Evolutionary conservation across 1,140 invertebrate species (phyloP).

Genomic region (Drosophila funebris): DNA sequence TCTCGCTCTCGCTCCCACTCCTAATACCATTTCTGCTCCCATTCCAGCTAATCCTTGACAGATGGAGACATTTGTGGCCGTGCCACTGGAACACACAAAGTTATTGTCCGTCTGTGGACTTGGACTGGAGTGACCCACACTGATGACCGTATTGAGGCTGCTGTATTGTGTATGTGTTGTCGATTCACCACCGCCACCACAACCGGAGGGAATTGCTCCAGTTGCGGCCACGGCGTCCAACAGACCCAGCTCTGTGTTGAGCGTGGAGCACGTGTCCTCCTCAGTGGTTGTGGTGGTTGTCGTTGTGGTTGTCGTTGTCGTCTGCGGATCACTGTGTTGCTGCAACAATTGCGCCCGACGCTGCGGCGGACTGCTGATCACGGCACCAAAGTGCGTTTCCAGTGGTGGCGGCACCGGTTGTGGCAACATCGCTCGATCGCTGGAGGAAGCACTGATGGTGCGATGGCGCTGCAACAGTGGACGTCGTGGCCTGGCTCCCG

Average conservation of each 20-base stretch:
- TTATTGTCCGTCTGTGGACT: slow-evolving; percentile 68
- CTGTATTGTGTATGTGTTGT: slow-evolving; percentile 74
- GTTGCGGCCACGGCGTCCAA: slow-evolving; percentile 35
- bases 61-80: slow-evolving; percentile 11
- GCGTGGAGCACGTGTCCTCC: slow-evolving; percentile 77
- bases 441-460: slow-evolving; percentile 63
- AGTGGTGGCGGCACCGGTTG: slow-evolving; percentile 51
- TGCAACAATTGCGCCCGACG: slow-evolving; percentile 70
- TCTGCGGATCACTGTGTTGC: slow-evolving; percentile 81
- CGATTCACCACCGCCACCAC: slow-evolving; percentile 57
- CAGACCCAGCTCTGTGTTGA: slow-evolving; percentile 72
- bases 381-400: slow-evolving; percentile 74
- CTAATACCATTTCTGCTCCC: too few relatives aligned
- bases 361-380: slow-evolving; percentile 63
- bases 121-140: slow-evolving; percentile 67
- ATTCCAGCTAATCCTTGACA: background rate
- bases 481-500: slow-evolving; percentile 49
- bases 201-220: slow-evolving; percentile 4
- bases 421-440: slow-evolving; percentile 57
- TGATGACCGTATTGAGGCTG: slow-evolving; percentile 78
- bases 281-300: slow-evolving; percentile 75
- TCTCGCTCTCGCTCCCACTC: background rate
- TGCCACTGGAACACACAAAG: slow-evolving; percentile 31
- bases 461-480: slow-evolving; percentile 73
- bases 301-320: slow-evolving; percentile 73